Base-by-base conservation (phyloP, 1,140 invertebrate species). In the Dreissena rostriformis region DNA sequence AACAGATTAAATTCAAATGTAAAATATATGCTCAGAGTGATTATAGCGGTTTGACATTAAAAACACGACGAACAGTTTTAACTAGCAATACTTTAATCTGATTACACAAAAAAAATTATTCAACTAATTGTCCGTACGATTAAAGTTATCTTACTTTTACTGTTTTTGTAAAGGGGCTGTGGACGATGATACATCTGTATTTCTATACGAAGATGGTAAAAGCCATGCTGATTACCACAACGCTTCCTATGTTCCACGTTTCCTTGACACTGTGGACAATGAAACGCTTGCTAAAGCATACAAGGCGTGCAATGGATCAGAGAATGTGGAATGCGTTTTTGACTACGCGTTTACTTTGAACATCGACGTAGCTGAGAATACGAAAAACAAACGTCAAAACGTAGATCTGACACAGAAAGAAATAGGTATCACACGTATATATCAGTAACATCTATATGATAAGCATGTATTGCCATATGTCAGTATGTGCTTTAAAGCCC, bases 191-290 rank as follows among this genome's bases (percentile, higher is more conserved):
- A 68, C 66, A 29, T 24, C 66, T 22, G 66, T 29, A 28, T 68
- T 68, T 28, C 15, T 68, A 5, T 68, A 68, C 26, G 22, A 24
- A 28, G 66, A 68, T 24, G 66, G 66, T 17, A 68, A 68, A 68
- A 28, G 26, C 26, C 66, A 68, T 28, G 22, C 19, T 26, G 26
- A 68, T 28, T 68, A 24, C 26, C 66, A 68, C 66, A 68, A 68
- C 28, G 19, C 66, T 1, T 26, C 66, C 28, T 68, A 68, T 29
- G 28, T 68, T 4, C 66, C 66, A 29, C 22, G 19, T 17, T 68
- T 68, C 24, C 28, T 68, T 17, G 66, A 68, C 28, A 26, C 19
- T 17, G 26, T 68, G 19, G 22, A 24, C 17, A 24, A 24, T 26
- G 66, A n/a, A 19, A 68, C 22, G 26, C 19, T 68, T 17, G 66